Percentiles rank a stretch among this genome's conserved stretches.
Evolutionary conservation across 1,140 invertebrate genomes (phyloP).

Genomic region (Plutomurus gul): DNA sequence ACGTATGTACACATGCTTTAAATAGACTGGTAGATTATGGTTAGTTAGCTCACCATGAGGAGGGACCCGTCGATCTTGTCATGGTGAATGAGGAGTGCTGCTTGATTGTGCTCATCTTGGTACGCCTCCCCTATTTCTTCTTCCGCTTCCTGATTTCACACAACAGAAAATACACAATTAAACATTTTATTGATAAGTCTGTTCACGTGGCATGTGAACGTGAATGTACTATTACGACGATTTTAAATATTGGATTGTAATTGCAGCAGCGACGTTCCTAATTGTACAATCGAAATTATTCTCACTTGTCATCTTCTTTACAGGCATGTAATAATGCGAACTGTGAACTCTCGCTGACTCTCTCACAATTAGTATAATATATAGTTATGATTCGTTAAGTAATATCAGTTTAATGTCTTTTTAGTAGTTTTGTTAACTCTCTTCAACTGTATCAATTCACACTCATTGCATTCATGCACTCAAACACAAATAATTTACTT

Average conservation of each 20-base stretch:
- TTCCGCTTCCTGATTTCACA: conserved; percentile 30
- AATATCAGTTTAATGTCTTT: too few species aligned
- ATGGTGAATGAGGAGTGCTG: conserved; percentile 78
- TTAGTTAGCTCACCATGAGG: conserved; percentile 73
- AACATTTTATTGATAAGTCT: background rate
- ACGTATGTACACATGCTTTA: background rate
- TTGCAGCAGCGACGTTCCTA: too few species aligned
- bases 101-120: conserved; percentile 81
- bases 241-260: too few species aligned
- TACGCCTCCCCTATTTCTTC: conserved; percentile 79
- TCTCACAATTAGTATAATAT: too few species aligned
- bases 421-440: too few species aligned
- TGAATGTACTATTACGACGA: background rate
- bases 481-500: too few species aligned
- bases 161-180: conserved; percentile 13
- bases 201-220: background rate
- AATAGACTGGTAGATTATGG: too few species aligned
- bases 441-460: too few species aligned
- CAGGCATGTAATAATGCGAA: too few species aligned
- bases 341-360: too few species aligned
- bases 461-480: too few species aligned
- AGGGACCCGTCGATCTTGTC: conserved; percentile 75
- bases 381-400: too few species aligned
- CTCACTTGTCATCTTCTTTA: background rate
- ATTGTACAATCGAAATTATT: background rate